Conservation (phyloP, 2,888 invertebrate species). For the Automeris io region DNA sequence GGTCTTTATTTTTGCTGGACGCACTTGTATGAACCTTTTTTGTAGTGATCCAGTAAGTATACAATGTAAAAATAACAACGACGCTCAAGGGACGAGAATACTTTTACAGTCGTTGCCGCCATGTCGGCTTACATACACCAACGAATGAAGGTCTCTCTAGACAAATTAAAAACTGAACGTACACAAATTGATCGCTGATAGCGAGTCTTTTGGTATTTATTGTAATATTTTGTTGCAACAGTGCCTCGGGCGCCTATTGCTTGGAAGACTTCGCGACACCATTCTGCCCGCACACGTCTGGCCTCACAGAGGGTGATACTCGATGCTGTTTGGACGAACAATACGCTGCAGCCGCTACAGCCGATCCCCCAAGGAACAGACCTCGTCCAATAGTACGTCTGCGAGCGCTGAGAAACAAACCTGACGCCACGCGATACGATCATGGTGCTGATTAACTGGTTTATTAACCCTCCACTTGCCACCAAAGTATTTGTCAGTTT, state of each 20-base stretch:
- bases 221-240: slow-evolving; percentile 25
- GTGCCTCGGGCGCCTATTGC: slow-evolving; percentile 83
- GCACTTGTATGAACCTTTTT: too few relatives aligned
- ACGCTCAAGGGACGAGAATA: too few relatives aligned
- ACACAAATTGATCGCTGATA: too few relatives aligned
- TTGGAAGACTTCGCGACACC: slow-evolving; percentile 80
- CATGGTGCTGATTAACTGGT: slow-evolving; percentile 2
- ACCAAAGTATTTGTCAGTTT: too few relatives aligned
- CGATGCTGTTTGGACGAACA: slow-evolving; percentile 80
- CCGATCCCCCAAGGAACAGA: slow-evolving; percentile 49
- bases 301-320: slow-evolving; percentile 79
- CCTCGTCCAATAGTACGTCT: slow-evolving; percentile 45
- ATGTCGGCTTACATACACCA: too few relatives aligned
- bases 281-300: slow-evolving; percentile 81
- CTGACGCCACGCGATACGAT: slow-evolving; percentile 14
- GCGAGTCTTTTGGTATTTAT: too few relatives aligned
- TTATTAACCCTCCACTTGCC: background rate
- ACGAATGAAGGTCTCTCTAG: too few relatives aligned
- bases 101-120: too few relatives aligned
- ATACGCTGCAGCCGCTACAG: slow-evolving; percentile 53
- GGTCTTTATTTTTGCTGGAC: too few relatives aligned
- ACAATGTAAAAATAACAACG: too few relatives aligned
- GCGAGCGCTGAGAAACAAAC: slow-evolving; percentile 25
- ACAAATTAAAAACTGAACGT: too few relatives aligned
- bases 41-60: too few relatives aligned